These are phyloP conservation scores for Latrodectus elegans DNA, from an alignment of 2,888 invertebrate genomes.

Conservation along the genomic window DNA sequence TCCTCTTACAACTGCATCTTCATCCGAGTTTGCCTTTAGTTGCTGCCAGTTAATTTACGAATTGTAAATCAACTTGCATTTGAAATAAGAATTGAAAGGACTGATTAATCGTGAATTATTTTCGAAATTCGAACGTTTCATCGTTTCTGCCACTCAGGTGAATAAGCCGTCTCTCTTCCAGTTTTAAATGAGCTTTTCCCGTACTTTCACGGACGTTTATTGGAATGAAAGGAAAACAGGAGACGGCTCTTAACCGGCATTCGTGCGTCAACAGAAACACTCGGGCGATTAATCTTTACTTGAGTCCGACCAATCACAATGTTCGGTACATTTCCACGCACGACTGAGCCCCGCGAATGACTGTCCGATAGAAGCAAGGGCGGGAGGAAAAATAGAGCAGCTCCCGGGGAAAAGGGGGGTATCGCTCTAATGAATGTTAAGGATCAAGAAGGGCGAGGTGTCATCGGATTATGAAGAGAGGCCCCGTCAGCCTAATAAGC, in stretches of 20 bases:
- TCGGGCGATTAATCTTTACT: constrained; percentile 48
- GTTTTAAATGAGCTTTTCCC: too few species aligned
- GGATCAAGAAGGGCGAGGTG: constrained; percentile 56
- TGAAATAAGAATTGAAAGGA: too few species aligned
- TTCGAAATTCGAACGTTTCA: too few species aligned
- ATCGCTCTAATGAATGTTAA: constrained; percentile 67
- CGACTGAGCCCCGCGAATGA: constrained; percentile 9
- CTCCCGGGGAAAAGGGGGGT: constrained; percentile 19
- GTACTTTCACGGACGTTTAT: neutral
- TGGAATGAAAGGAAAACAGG: neutral
- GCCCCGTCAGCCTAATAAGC: constrained; percentile 66
- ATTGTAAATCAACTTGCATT: too few species aligned
- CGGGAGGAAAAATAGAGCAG: constrained; percentile 13
- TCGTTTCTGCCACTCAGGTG: too few species aligned
- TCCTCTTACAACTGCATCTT: too few species aligned
- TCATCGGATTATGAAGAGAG: constrained; percentile 56
- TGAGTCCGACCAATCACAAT: constrained; percentile 41
- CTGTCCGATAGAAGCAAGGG: constrained; percentile 3
- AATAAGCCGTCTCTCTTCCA: too few species aligned
- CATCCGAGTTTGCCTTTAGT: too few species aligned
- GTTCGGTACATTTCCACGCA: neutral
- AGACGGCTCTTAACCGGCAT: constrained; percentile 13
- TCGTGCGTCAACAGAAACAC: neutral
- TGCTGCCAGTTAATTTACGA: too few species aligned
- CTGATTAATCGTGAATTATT: too few species aligned